Conservation (phyloP, 2,888 invertebrate species). For the Hesperia comma region DNA sequence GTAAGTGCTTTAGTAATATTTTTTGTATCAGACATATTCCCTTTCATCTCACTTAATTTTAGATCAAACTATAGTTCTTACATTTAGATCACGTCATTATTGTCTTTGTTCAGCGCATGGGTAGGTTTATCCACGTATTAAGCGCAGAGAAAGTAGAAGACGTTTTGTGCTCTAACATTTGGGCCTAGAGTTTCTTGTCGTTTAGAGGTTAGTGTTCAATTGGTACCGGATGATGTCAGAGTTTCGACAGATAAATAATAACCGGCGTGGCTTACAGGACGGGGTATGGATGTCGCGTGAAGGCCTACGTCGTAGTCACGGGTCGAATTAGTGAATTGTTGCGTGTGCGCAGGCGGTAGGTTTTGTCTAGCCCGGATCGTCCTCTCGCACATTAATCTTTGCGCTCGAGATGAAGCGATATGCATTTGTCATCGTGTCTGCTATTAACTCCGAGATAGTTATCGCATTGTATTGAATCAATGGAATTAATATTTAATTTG, state of each 20-base stretch:
- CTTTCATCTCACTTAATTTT: conserved; percentile 83
- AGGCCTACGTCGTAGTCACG: conserved; percentile 65
- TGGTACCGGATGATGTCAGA: conserved; percentile 54
- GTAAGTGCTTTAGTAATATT: conserved; percentile 73
- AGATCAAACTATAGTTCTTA: conserved; percentile 81
- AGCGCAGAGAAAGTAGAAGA: conserved; percentile 11
- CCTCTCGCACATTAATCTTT: conserved; percentile 78
- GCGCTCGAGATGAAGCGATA: conserved; percentile 79
- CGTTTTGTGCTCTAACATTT: conserved; percentile 50
- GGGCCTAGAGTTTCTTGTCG: conserved; percentile 41
- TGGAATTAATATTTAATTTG: conserved; percentile 68
- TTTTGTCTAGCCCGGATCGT: conserved; percentile 75
- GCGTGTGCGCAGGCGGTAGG: conserved; percentile 73
- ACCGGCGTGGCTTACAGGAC: conserved; percentile 73
- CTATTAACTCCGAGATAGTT: conserved; percentile 77
- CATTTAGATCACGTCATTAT: conserved; percentile 80
- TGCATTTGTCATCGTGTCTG: conserved; percentile 80
- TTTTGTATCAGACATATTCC: conserved; percentile 79
- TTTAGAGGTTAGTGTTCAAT: conserved; percentile 38
- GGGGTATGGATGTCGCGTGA: conserved; percentile 71
- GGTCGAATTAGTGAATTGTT: conserved; percentile 70
- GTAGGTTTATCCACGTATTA: conserved; percentile 47
- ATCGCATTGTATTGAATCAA: conserved; percentile 76
- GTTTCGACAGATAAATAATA: conserved; percentile 79
- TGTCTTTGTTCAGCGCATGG: conserved; percentile 65